Evolutionary conservation across 2,888 invertebrate species (phyloP), one percentile per base, ranked within the genome.

Genomic region (Mantis religiosa): DNA sequence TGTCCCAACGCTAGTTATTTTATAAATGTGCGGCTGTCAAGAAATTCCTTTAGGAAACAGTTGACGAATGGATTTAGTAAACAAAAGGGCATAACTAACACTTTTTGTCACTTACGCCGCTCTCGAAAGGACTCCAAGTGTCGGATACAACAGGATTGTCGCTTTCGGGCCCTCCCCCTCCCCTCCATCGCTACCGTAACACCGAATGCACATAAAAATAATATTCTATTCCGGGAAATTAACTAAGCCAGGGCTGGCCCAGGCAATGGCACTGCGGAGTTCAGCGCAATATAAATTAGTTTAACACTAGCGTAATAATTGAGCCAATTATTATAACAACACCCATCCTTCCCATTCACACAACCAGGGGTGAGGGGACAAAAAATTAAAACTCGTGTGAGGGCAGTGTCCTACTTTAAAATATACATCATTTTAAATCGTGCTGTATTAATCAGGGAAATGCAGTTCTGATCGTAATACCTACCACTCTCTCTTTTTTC

Each of bases 271-370:
- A 82, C 82, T 82, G 27, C n/a, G n/a, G n/a, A 30, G 86, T 86
- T 81, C 86, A 34, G 25, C 82, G 87, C 41, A 87, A 87, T 87
- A 87, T 87, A 87, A 87, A 87, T 87, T 87, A 87, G 87, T 87
- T 87, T 87, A 87, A 87, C 87, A 87, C 87, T 87, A 87, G 87
- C 87, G 87, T 34, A 87, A 87, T 87, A 87, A 87, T 87, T 87
- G 87, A 87, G 82, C 87, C 87, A 87, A 87, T 87, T 87, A 87
- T 87, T 87, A 87, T 87, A 87, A 87, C 87, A 87, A 87, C 87
- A 82, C 87, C 34, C 87, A 82, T 71, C 82, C 82, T 71, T 87
- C 86, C 28, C 28, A 71, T 71, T 81, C 28, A 7, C 71, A 86
- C 71, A 20, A 28, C 54, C 54, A 15, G 54, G 54, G 54, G 54